Base-by-base conservation (phyloP, 2,888 invertebrate species). In the Prenolepis imparis region DNA sequence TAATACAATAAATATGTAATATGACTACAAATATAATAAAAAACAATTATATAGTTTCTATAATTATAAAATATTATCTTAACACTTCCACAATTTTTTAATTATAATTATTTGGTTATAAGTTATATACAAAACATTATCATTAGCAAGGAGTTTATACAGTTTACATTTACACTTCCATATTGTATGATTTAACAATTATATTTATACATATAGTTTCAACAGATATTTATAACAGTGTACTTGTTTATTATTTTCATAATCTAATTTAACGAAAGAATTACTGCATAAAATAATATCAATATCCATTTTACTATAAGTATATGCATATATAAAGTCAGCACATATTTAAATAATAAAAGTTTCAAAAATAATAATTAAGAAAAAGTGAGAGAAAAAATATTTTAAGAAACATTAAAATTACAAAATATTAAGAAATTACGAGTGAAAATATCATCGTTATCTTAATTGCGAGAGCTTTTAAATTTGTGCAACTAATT, bases 401-500 rank as follows among this genome's bases (percentile, higher is more conserved):
- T 4, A 21, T 48, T 68, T 67, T 15, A 36, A 70, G 15, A 59
- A 2, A 61, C 5, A 74, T 64, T 32, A 59, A 72, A 18, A 39
- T 39, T 39, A 18, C 15, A 15, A 61, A 32, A 61, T 36, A 36
- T 12, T n/a, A 3, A 36, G 8, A 36, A n/a, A 32, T 61, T 8
- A 6, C 15, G 1, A 24, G 8, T 55, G 21, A 9, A 70, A 70
- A 15, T 72, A 44, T 61, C 32, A 15, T 63, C 15, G 6, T 73
- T 61, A 63, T 11, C 5, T 52, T 36, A 59, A 15, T 74, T 36
- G n/a, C 24, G 44, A 55, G 24, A 24, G 8, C 8, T 44, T 28
- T 48, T 21, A 32, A 18, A 36, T 55, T 18, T 9, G 3, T 12
- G 3, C 4, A 15, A n/a, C n/a, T 32, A n/a, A 39, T 36, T 55